Evolutionary conservation across 2,888 invertebrate genomes (phyloP), one percentile per base, ranked within the genome.

Genomic region (Tenthredo livida): DNA sequence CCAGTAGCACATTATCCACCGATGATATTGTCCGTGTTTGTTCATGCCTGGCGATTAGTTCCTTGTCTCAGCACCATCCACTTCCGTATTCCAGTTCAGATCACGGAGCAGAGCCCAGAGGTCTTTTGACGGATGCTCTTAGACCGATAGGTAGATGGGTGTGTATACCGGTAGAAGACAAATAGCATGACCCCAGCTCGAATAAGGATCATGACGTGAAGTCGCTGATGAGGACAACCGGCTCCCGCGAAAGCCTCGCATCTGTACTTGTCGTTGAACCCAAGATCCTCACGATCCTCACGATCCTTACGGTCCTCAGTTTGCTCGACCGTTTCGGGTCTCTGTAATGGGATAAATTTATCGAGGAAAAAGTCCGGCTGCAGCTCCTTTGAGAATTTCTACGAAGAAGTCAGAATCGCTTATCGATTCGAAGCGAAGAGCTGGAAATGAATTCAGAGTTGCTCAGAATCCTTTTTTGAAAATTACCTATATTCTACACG

Each of bases 181-280:
- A 40, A 73, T 73, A 25, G 25, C 40, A 12, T 43, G 73, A 73
- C 5, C 21, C 73, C 6, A 3, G 12, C n/a, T 15, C 21, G 1
- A 12, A n/a, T n/a, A 43, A 6, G 21, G 73, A n/a, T n/a, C 54
- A 40, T 21, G 21, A 43, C 73, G 73, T 73, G 40, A 77, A 77
- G 54, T 29, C 9, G 33, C 17, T 77, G 77, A 77, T 29, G 77
- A 77, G 77, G 33, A 77, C 77, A 77, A 21, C 67, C 33, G 40
- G 43, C 43, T n/a, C 15, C 7, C 10, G 10, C n/a, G 43, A 43
- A 73, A 25, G 21, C 40, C 29, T 73, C 73, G 73, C 73, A 43
- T 73, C 40, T 21, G 73, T 73, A 47, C 40, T 40, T 43, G 73
- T 73, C 73, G 43, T 9, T 43, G 43, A 43, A 73, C 73, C 40